Base-by-base conservation (phyloP, 2,797 vertebrate genomes). In the Chaetodon trifasciatus region DNA sequence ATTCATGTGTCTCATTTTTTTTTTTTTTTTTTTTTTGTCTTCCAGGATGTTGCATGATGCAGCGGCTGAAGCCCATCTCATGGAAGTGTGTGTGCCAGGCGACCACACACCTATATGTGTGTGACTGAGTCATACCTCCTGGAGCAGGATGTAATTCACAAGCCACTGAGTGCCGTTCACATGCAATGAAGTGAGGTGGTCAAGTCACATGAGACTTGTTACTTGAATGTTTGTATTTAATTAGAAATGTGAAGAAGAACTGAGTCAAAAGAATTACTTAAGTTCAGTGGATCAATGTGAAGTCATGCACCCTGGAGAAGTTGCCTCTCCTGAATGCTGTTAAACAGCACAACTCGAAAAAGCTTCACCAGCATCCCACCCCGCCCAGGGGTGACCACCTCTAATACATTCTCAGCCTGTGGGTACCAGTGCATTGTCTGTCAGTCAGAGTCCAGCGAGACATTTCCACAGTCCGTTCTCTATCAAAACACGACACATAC, bases 131-230 rank as follows among this genome's bases (percentile, higher is more conserved):
- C 32, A 42, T 23, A 44, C 35, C 63, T 52, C 32, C 62, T 49
- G 44, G 63, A 58, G 49, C 53, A 56, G 35, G 15, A 32, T 40
- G n/a, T 28, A 56, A 44, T 70, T 56, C 50, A 56, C 32, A 63
- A 50, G 21, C 49, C 39, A 42, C 13, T 40, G 53, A 24, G 8
- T 39, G 42, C 32, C 44, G 53, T 13, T 69, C 39, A 28, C 67
- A 76, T 64, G 50, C 40, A 74, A 42, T 39, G 37, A 53, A 32
- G 35, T 24, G 42, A 63, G 49, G 40, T 62, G 64, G 35, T n/a
- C 37, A 71, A 42, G 56, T 65, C 68, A 52, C 21, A 68, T 72
- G 64, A 23, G 44, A 74, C 46, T 32, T 21, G 50, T 37, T 49
- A 11, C 44, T 24, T 8, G 16, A 78, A 64, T 28, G 15, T 37